A percentile compares a stretch with the other conserved stretches of the same genome.
Evolutionary conservation across 2,888 invertebrate genomes (phyloP).

Genomic region (Dioctria rufipes): DNA sequence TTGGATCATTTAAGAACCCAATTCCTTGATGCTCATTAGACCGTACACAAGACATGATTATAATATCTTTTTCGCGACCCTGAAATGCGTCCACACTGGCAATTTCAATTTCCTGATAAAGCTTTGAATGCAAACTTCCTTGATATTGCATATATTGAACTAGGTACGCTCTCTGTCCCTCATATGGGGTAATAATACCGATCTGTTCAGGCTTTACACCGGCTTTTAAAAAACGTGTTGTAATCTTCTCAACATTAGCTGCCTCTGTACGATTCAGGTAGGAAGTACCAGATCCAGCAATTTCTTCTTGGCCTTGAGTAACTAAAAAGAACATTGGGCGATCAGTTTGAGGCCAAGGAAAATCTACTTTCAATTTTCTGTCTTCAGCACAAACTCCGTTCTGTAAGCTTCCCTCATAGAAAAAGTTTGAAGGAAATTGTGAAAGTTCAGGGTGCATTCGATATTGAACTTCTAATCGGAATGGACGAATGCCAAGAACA

Average conservation of each 20-base stretch:
- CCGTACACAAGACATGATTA: conserved; percentile 98
- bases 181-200: conserved; percentile 98
- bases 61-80: conserved; percentile 98
- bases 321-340: conserved; percentile 99
- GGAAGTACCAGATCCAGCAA: conserved; percentile 98
- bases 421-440: conserved; percentile 98
- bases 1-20: conserved; percentile 97
- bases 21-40: conserved; percentile 99
- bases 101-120: conserved; percentile 99
- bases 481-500: conserved; percentile 96
- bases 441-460: conserved; percentile 99
- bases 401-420: conserved; percentile 98
- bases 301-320: conserved; percentile 98
- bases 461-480: conserved; percentile 97
- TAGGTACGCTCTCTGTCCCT: conserved; percentile 97
- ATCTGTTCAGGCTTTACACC: conserved; percentile 98
- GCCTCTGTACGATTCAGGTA: conserved; percentile 99
- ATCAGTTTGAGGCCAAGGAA: conserved; percentile 97
- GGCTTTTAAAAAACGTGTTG: conserved; percentile 93
- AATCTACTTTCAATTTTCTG: conserved; percentile 92
- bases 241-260: conserved; percentile 97
- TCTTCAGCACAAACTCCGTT: conserved; percentile 99
- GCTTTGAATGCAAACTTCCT: conserved; percentile 94
- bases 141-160: conserved; percentile 99
- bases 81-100: conserved; percentile 99